Conservation (phyloP, 2,797 vertebrate species). For the Notamacropus eugenii region DNA sequence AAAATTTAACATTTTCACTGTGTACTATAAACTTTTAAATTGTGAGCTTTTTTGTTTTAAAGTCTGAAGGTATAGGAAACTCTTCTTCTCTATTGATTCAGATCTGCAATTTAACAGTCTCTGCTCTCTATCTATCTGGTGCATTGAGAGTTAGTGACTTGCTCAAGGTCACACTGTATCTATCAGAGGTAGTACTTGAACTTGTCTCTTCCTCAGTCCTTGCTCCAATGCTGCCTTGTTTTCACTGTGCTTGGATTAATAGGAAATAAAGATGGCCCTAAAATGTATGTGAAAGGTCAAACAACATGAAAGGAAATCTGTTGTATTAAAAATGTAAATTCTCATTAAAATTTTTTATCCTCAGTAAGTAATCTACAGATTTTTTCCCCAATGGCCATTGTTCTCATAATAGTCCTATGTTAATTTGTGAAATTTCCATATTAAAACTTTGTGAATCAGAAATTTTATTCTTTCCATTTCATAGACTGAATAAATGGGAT, state of each 20-base stretch:
- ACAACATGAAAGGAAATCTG: conserved; percentile 56
- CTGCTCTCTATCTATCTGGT: not conserved
- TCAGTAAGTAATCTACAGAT: conserved; percentile 59
- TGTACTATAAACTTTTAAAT: not conserved
- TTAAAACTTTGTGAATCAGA: conserved; percentile 51
- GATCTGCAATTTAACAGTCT: not conserved
- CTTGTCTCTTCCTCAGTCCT: not conserved
- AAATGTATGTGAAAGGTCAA: conserved; percentile 41
- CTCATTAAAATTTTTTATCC: conserved; percentile 63
- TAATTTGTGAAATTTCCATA: conserved; percentile 32
- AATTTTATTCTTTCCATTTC: conserved; percentile 48
- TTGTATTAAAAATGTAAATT: conserved; percentile 62
- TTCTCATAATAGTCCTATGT: not conserved
- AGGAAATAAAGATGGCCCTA: conserved; percentile 4
- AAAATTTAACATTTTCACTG: not conserved
- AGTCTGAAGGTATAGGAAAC: not conserved
- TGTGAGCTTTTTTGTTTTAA: not conserved
- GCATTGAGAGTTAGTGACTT: not conserved
- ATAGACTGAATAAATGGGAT: conserved; percentile 33
- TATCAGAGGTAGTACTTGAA: not conserved
- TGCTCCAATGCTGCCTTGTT: not conserved
- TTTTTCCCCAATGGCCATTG: conserved; percentile 55
- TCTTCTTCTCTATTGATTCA: not conserved
- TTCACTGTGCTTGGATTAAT: not conserved
- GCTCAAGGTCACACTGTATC: not conserved